Evolutionary conservation across 2,888 invertebrate species (phyloP).

Genomic region (Eilema caniola): DNA sequence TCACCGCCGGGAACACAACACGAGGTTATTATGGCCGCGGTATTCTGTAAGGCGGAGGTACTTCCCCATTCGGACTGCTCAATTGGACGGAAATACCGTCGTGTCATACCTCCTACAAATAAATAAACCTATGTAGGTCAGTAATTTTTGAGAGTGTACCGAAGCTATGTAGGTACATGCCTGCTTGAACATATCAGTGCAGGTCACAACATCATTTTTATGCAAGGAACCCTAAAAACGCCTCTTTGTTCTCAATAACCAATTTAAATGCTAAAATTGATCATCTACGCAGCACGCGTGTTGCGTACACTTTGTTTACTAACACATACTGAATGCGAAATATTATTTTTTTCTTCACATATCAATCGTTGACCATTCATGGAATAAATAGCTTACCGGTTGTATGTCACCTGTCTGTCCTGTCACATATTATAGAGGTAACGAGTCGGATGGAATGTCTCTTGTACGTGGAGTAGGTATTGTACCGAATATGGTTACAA

Average conservation of each 20-base stretch:
- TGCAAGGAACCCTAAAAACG: conserved; percentile 26
- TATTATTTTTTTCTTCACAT: conserved; percentile 63
- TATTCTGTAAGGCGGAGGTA: no score
- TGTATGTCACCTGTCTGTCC: conserved; percentile 75
- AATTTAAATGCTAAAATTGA: conserved; percentile 68
- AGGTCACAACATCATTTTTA: no score
- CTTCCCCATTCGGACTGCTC: no score
- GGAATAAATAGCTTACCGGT: conserved; percentile 71
- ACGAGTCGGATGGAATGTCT: conserved; percentile 64
- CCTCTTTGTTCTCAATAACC: conserved; percentile 53
- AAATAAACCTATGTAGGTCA: no score
- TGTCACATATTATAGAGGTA: conserved; percentile 54
- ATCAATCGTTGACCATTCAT: conserved; percentile 70
- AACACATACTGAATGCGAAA: conserved; percentile 68
- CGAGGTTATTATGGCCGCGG: no score
- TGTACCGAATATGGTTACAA: conserved; percentile 41
- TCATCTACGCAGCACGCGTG: conserved; percentile 56
- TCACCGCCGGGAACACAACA: no score
- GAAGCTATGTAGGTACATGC: no score
- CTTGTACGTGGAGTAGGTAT: conserved; percentile 27
- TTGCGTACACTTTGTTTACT: conserved; percentile 57
- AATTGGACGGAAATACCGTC: no score
- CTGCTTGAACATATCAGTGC: no score
- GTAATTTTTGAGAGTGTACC: no score
- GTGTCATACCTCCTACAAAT: no score